phyloP scores from a whole-genome alignment of 2,113 vertebrate genomes.

The Bothrops jararaca region DNA sequence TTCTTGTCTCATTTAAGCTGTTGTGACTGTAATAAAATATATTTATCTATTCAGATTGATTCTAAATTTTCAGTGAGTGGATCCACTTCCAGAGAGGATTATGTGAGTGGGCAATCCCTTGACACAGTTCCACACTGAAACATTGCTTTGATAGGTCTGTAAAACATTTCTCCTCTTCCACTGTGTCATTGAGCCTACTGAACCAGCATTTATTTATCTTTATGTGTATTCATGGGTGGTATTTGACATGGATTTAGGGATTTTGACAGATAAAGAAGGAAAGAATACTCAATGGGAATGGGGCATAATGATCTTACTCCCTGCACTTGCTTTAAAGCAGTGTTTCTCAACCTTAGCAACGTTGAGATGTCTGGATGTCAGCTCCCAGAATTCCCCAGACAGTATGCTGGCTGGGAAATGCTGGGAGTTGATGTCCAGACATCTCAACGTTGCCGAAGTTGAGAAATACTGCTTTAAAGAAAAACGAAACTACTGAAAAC shows the following conservation, averaged over 20 bases:
- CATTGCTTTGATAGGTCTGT: not conserved
- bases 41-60: not conserved
- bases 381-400: not conserved
- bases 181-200: not conserved
- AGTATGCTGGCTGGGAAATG: not conserved
- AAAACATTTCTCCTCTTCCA: not conserved
- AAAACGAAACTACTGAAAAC: not conserved
- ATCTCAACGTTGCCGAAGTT: not conserved
- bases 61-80: not conserved
- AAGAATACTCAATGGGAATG: not conserved
- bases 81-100: not conserved
- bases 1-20: not conserved
- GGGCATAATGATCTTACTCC: not conserved
- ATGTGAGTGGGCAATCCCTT: not conserved
- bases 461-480: not conserved
- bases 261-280: not conserved
- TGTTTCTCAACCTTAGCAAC: not conserved
- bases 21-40: not conserved
- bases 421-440: not conserved
- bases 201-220: not conserved
- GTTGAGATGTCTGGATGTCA: not conserved
- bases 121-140: not conserved
- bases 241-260: not conserved
- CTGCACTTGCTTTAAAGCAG: not conserved
- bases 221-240: not conserved